phyloP scores from a whole-genome alignment of 2,797 vertebrate species.

The Cottoperca gobio region DNA sequence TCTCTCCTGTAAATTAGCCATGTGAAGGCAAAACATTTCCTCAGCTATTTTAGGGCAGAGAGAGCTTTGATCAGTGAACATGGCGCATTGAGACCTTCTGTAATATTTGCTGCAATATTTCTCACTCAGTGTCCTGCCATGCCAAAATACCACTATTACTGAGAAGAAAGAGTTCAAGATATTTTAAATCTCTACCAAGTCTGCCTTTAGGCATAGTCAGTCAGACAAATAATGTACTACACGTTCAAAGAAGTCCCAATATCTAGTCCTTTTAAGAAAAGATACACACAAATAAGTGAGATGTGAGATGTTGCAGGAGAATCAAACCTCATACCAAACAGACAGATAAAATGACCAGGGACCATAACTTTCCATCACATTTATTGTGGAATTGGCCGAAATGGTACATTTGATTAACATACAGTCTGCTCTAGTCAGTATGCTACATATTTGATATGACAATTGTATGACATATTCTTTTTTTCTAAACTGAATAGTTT shows the following conservation, averaged over 20 bases:
- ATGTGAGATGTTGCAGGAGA: neutral
- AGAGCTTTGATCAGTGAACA: slow-evolving; percentile 47
- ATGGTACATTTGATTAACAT: slow-evolving; percentile 23
- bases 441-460: slow-evolving; percentile 19
- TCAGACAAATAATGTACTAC: neutral
- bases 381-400: slow-evolving; percentile 27
- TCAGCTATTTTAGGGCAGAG: slow-evolving; percentile 30
- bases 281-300: too few species aligned
- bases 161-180: neutral
- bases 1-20: slow-evolving; percentile 33
- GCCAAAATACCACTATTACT: neutral
- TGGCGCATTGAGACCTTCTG: slow-evolving; percentile 25
- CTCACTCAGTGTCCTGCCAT: neutral
- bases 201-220: neutral
- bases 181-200: neutral
- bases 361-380: slow-evolving; percentile 25
- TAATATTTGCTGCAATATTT: slow-evolving; percentile 42
- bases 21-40: slow-evolving; percentile 39
- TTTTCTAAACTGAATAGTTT: slow-evolving; percentile 13
- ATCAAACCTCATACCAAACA: slow-evolving; percentile 16
- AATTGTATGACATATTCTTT: slow-evolving; percentile 22
- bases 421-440: slow-evolving; percentile 4
- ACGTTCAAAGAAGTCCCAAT: neutral
- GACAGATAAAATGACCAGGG: slow-evolving; percentile 31
- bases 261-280: slow-evolving; percentile 4